phyloP scores from a whole-genome alignment of 2,113 vertebrate genomes.

The Procavia capensis region DNA sequence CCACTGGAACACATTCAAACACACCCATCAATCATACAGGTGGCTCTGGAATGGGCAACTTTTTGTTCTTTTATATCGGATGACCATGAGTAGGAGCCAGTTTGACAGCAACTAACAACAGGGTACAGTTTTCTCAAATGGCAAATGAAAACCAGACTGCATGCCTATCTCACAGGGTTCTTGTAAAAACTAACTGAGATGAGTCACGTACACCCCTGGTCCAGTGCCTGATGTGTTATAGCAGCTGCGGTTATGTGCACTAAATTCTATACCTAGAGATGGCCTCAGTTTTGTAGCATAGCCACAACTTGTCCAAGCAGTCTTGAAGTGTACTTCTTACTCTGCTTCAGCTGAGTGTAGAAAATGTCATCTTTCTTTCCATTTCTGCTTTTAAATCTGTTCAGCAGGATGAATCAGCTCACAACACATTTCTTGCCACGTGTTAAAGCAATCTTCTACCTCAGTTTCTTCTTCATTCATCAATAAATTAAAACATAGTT shows the following conservation, averaged over 20 bases:
- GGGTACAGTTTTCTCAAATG: neutral
- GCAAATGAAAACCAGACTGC: neutral
- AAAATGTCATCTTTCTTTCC: neutral
- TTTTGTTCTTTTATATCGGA: neutral
- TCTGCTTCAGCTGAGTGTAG: neutral
- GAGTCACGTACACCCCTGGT: neutral
- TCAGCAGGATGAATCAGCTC: neutral
- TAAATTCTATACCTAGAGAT: neutral
- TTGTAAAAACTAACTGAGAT: neutral
- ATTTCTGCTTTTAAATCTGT: slow-evolving; percentile 20
- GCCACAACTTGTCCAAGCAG: neutral
- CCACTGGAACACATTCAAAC: neutral
- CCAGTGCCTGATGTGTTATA: neutral
- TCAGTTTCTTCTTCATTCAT: neutral
- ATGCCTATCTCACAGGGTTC: neutral
- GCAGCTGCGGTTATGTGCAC: neutral
- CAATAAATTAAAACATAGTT: neutral
- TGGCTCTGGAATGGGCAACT: neutral
- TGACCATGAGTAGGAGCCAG: too few relatives aligned
- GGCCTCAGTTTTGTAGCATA: neutral
- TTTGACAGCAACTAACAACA: neutral
- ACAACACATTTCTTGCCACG: neutral
- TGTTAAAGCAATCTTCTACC: neutral
- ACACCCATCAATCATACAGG: neutral
- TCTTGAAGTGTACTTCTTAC: neutral